Evolutionary conservation across 2,888 invertebrate species (phyloP).

Genomic region (Seladonia tumulorum): DNA sequence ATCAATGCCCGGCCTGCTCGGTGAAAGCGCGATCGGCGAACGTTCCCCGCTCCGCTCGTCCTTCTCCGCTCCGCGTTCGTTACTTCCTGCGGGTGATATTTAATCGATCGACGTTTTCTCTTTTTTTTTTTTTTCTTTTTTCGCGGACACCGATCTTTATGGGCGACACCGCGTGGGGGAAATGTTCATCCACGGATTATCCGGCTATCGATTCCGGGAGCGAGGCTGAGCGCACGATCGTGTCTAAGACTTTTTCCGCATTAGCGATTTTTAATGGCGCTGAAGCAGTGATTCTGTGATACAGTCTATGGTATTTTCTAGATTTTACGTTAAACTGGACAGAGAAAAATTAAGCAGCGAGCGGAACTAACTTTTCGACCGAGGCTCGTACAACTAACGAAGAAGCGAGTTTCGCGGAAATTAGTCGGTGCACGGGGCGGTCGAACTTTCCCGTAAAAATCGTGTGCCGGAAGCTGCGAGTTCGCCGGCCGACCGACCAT

Average conservation of each 20-base stretch:
- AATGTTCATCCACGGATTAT: not conserved
- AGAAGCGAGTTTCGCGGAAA: not conserved
- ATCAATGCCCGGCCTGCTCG: conserved; percentile 29
- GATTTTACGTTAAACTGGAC: no score
- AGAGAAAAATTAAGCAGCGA: no score
- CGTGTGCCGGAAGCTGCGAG: conserved; percentile 31
- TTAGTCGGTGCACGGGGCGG: not conserved
- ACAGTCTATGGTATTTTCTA: no score
- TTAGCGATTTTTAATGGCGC: not conserved
- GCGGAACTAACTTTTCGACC: not conserved
- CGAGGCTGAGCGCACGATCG: not conserved
- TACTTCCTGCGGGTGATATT: conserved; percentile 25
- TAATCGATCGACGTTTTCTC: conserved; percentile 19
- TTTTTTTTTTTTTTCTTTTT: not conserved
- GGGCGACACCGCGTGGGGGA: not conserved
- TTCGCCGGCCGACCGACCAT: conserved; percentile 26
- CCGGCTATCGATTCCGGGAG: not conserved
- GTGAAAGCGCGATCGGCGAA: conserved; percentile 23
- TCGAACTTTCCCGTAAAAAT: not conserved
- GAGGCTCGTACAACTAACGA: not conserved
- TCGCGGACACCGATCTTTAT: conserved; percentile 12
- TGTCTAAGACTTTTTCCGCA: not conserved
- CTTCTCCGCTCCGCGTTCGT: not conserved
- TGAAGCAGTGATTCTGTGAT: no score
- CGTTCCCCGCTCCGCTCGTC: not conserved